phyloP scores from a whole-genome alignment of 2,113 vertebrate species.

The Chitala chitala region DNA sequence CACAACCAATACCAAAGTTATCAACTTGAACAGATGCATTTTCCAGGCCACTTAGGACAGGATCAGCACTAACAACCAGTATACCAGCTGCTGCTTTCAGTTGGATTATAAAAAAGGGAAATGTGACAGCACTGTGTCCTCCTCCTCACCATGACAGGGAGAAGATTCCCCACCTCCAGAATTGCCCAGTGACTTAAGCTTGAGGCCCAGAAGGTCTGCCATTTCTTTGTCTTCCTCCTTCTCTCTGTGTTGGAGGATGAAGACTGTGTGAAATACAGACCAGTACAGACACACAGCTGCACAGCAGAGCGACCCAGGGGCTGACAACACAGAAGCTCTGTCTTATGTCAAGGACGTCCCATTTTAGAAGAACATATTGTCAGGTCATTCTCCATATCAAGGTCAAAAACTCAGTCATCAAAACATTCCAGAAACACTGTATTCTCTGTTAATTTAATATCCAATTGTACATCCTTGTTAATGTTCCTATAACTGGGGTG shows the following conservation, averaged over 20 bases:
- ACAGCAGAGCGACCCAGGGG: too few species aligned
- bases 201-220: slow-evolving; percentile 88
- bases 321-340: too few species aligned
- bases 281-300: neutral
- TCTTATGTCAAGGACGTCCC: too few species aligned
- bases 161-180: slow-evolving; percentile 70
- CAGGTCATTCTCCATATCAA: too few species aligned
- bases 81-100: neutral
- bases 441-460: too few species aligned
- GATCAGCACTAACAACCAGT: neutral
- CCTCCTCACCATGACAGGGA: neutral
- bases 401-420: too few species aligned
- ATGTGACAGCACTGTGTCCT: neutral
- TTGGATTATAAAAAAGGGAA: neutral
- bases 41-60: too few species aligned
- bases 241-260: slow-evolving; percentile 64
- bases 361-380: too few species aligned
- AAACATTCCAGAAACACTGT: too few species aligned
- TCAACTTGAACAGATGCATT: too few species aligned
- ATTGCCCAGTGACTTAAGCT: slow-evolving; percentile 82
- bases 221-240: slow-evolving; percentile 96
- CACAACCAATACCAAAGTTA: neutral
- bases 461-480: too few species aligned
- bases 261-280: neutral
- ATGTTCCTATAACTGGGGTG: too few species aligned